Evolutionary conservation across 2,113 vertebrate genomes (phyloP), one percentile per base, ranked within the genome.

Genomic region (Odobenus rosmarus): DNA sequence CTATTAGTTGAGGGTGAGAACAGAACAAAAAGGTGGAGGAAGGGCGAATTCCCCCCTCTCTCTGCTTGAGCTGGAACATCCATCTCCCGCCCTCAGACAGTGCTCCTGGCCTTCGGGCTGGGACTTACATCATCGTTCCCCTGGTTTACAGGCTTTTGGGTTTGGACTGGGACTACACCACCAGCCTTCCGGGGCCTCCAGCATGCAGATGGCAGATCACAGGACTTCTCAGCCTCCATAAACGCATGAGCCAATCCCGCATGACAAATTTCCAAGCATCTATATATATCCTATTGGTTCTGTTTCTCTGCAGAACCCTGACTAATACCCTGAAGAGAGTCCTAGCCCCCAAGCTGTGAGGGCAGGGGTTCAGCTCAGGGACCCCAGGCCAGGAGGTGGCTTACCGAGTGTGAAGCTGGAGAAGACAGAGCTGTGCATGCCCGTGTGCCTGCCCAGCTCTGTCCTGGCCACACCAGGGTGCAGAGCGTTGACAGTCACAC

Each of bases 381-480:
- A 21, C 42, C 57, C 21, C 14, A 39, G 26, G 5, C n/a, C 4
- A 0, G 55, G 28, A 57, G 69, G 46, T 16, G 15, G 81, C 99
- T 99, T 96, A 99, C 99, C 98, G 3, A 99, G 99, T 0, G 98
- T 97, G 4, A 98, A 93, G 97, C 98, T 99, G 24, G 99, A 99
- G 97, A 99, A 99, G 95, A 97, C 33, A 10, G 99, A 99, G 72
- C 98, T 98, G 95, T 99, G 99, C 97, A 99, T 98, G 90, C 98
- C 98, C 0, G 99, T 99, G 98, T 99, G 99, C 95, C 99, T 98
- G 76, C 99, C 99, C 28, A 99, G 98, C n/a, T 99, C 98, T 0
- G 99, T 99, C 97, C 99, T 98, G 96, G 99, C 99, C 88, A 99
- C 99, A 0, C 99, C 99, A 0, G 99, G 99, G 94, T 99, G 99